Evolutionary conservation across 2,113 vertebrate genomes (phyloP).

Genomic region (Proteles cristata): DNA sequence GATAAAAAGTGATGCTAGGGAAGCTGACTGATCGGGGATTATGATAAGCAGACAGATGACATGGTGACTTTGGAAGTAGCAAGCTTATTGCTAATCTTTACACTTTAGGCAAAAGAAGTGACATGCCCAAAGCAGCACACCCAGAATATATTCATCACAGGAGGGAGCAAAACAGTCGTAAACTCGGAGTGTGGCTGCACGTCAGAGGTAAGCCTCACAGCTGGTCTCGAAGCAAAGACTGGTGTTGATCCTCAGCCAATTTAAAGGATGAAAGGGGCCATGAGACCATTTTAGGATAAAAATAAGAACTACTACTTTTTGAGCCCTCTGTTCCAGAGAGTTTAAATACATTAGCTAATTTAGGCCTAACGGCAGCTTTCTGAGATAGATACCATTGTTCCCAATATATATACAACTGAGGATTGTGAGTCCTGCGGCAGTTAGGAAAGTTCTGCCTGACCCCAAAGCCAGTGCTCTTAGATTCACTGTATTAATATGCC

Average conservation of each 20-base stretch:
- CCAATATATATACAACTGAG: neutral
- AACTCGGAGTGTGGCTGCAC: neutral
- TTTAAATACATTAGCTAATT: neutral
- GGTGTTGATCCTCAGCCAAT: neutral
- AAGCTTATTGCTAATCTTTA: neutral
- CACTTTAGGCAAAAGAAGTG: neutral
- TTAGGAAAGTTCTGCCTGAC: neutral
- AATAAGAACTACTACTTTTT: neutral
- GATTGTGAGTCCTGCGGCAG: neutral
- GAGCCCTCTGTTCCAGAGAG: neutral
- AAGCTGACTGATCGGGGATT: neutral
- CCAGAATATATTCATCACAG: neutral
- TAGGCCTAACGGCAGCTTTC: neutral
- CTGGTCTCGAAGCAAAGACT: neutral
- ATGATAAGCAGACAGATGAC: neutral
- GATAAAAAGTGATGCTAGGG: neutral
- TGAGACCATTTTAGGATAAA: neutral
- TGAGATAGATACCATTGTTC: neutral
- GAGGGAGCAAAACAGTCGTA: neutral
- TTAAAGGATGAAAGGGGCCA: neutral
- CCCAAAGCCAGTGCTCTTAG: neutral
- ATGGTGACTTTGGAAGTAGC: neutral
- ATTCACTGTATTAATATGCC: neutral
- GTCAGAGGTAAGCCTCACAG: neutral
- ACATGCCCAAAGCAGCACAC: neutral